phyloP scores from a whole-genome alignment of 2,113 vertebrate genomes.

The Fregetta grallaria region DNA sequence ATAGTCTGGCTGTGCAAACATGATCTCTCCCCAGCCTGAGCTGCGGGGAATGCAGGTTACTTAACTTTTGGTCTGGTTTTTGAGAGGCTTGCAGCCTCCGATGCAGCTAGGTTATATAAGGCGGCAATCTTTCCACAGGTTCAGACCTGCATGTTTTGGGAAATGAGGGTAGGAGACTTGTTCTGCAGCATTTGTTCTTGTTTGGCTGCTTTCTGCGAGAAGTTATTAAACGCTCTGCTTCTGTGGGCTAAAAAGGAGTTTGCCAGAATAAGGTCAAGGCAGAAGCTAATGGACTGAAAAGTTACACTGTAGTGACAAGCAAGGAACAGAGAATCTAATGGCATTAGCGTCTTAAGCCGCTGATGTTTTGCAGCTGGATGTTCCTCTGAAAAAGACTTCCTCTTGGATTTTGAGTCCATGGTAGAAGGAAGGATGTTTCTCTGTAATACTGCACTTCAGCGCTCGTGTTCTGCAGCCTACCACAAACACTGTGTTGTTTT shows the following conservation, averaged over 20 bases:
- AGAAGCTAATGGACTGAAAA: background rate
- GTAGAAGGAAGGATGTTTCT: background rate
- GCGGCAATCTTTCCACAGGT: background rate
- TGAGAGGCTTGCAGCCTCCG: background rate
- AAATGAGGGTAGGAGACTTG: background rate
- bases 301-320: background rate
- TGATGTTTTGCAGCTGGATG: background rate
- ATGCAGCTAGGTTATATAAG: background rate
- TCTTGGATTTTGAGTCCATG: background rate
- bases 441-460: background rate
- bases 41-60: background rate
- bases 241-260: background rate
- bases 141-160: background rate
- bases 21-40: background rate
- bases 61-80: background rate
- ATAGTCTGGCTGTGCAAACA: background rate
- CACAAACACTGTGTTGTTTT: background rate
- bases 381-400: background rate
- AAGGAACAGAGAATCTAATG: background rate
- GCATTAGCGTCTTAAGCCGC: background rate
- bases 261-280: conserved; percentile 28
- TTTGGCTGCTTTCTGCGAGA: background rate
- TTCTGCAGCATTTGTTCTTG: background rate
- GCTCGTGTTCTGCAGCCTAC: background rate
- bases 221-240: background rate